A percentile compares a stretch with the other conserved stretches of the same genome.
phyloP scores from a whole-genome alignment of 2,888 invertebrate species.

The Adela reaumurella region DNA sequence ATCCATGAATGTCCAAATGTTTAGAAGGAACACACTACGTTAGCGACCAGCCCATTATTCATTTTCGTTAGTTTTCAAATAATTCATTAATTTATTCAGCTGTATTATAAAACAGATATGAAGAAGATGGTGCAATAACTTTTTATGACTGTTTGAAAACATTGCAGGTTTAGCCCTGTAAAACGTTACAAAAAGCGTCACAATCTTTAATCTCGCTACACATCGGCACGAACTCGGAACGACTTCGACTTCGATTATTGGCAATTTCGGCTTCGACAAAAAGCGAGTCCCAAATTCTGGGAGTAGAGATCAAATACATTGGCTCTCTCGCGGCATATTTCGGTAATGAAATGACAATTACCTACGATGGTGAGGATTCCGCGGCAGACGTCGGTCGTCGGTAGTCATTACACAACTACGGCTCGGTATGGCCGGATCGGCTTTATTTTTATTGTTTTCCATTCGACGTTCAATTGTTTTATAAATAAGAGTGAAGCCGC shows the following conservation, averaged over 20 bases:
- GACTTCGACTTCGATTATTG: conserved; percentile 31
- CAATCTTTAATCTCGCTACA: neutral
- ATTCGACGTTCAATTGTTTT: conserved; percentile 49
- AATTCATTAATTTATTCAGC: too few species aligned
- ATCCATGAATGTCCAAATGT: too few species aligned
- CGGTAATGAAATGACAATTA: conserved; percentile 54
- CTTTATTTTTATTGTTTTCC: conserved; percentile 12
- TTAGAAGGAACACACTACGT: too few species aligned
- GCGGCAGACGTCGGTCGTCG: neutral
- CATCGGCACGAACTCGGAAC: conserved; percentile 1
- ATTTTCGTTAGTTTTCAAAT: too few species aligned
- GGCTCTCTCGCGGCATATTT: conserved; percentile 35
- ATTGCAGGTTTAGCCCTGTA: neutral
- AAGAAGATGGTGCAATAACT: neutral
- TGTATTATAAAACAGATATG: too few species aligned
- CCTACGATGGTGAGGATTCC: conserved; percentile 12
- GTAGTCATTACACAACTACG: conserved; percentile 22
- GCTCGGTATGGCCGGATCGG: neutral
- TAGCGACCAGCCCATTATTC: too few species aligned
- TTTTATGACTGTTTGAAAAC: neutral
- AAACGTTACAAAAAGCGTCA: neutral
- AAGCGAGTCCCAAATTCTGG: conserved; percentile 27
- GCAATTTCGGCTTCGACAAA: conserved; percentile 37
- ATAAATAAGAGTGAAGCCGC: conserved; percentile 33
- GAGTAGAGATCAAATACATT: conserved; percentile 4